These are phyloP conservation scores for Doris montereyensis DNA, from an alignment of 2,888 invertebrate species.

Conservation along the genomic window DNA sequence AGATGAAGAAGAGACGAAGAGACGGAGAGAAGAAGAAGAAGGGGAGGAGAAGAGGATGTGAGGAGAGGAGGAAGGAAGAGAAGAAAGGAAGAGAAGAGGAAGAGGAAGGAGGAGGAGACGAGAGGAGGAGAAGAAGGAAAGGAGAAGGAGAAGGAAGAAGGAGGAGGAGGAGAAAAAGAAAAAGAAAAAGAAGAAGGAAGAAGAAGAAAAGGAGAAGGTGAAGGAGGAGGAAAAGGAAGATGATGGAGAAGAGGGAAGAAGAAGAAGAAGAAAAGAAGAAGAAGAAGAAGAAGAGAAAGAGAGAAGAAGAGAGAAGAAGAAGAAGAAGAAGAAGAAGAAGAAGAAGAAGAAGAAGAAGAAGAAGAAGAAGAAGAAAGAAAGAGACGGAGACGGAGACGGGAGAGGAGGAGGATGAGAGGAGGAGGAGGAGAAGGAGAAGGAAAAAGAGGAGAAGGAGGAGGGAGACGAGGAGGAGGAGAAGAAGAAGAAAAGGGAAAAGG, in stretches of 20 bases:
- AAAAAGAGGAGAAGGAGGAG: constrained; percentile 8
- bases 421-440: constrained; percentile 12
- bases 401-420: not conserved
- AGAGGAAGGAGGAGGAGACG: no score
- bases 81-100: no score
- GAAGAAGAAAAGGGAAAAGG: not conserved
- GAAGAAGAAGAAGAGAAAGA: not conserved
- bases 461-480: constrained; percentile 11
- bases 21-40: no score
- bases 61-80: no score
- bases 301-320: not conserved
- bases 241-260: not conserved
- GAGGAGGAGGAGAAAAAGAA: not conserved
- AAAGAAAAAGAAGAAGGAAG: not conserved
- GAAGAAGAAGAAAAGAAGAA: not conserved
- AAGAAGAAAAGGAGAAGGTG: not conserved
- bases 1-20: no score
- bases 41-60: no score
- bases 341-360: not conserved
- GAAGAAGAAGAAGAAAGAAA: not conserved
- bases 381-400: constrained; percentile 5
- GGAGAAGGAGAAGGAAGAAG: no score
- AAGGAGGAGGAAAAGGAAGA: not conserved
- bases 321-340: not conserved
- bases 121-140: no score